Conservation (phyloP, 2,797 vertebrate species). For the Remorina albescens region DNA sequence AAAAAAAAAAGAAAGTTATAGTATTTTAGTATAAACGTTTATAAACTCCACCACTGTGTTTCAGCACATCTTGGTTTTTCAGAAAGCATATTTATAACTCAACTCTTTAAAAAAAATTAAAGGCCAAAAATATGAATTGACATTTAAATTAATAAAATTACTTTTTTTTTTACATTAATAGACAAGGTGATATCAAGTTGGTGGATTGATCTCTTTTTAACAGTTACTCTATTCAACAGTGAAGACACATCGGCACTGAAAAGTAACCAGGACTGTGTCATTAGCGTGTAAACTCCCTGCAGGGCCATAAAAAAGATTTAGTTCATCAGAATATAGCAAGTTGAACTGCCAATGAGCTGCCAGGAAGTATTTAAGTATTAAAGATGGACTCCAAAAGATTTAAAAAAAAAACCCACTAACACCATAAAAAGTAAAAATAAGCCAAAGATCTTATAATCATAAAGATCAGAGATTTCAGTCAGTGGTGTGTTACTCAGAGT, state of each 20-base stretch:
- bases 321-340: not conserved
- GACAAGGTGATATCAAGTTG: not conserved
- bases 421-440: conserved; percentile 4
- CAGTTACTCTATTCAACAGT: conserved; percentile 13
- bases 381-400: not conserved
- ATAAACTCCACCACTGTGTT: not conserved
- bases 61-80: not conserved
- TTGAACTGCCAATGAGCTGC: not conserved
- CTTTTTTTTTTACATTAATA: too few species aligned
- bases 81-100: conserved; percentile 1
- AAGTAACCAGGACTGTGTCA: not conserved
- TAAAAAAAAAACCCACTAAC: not conserved
- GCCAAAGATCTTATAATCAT: not conserved
- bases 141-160: too few species aligned
- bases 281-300: not conserved
- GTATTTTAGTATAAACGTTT: too few species aligned
- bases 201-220: not conserved
- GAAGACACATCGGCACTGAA: conserved; percentile 1
- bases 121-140: too few species aligned
- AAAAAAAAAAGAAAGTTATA: too few species aligned
- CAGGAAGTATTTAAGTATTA: not conserved
- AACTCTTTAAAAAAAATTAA: not conserved
- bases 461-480: conserved; percentile 17
- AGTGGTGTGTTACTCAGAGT: conserved; percentile 36
- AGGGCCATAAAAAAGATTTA: conserved; percentile 9